Evolutionary conservation across 2,888 invertebrate genomes (phyloP).

Genomic region (Rhingia campestris): DNA sequence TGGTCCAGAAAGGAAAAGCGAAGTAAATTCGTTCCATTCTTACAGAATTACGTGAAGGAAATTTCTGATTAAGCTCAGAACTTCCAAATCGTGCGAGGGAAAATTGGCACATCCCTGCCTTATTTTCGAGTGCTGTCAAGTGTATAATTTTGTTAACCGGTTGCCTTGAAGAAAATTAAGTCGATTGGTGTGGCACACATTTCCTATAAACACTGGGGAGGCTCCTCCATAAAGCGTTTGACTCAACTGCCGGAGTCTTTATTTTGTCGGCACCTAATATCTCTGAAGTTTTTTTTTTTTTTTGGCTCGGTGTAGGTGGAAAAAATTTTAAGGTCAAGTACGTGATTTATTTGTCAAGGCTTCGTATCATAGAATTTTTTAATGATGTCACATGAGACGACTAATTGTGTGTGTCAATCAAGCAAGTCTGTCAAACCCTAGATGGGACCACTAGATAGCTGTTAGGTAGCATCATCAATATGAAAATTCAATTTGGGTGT

Average conservation of each 20-base stretch:
- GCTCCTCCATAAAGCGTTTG: background rate
- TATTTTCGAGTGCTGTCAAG: background rate
- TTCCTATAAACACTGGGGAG: background rate
- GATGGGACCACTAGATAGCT: too few species aligned
- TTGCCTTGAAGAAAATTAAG: background rate
- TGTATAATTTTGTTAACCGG: slow-evolving; percentile 20
- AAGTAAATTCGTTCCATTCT: slow-evolving; percentile 21
- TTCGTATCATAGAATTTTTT: background rate
- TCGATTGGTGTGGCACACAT: background rate
- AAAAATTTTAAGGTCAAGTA: background rate
- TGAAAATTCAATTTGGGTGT: background rate
- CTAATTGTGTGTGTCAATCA: slow-evolving; percentile 35
- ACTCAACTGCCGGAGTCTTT: background rate
- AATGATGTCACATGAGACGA: background rate
- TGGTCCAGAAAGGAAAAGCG: background rate
- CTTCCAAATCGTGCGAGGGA: too few species aligned
- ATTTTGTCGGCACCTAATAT: background rate
- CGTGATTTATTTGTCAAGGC: background rate
- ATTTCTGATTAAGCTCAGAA: background rate
- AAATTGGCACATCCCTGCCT: background rate
- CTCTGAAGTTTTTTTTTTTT: background rate
- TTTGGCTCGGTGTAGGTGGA: too few species aligned
- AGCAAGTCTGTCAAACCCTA: background rate
- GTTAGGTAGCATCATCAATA: too few species aligned
- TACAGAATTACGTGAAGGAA: slow-evolving; percentile 33